A percentile compares a stretch with the other conserved stretches of the same genome.
These are phyloP conservation scores for Maconellicoccus hirsutus DNA, from an alignment of 1,140 invertebrate genomes.

Conservation along the genomic window DNA sequence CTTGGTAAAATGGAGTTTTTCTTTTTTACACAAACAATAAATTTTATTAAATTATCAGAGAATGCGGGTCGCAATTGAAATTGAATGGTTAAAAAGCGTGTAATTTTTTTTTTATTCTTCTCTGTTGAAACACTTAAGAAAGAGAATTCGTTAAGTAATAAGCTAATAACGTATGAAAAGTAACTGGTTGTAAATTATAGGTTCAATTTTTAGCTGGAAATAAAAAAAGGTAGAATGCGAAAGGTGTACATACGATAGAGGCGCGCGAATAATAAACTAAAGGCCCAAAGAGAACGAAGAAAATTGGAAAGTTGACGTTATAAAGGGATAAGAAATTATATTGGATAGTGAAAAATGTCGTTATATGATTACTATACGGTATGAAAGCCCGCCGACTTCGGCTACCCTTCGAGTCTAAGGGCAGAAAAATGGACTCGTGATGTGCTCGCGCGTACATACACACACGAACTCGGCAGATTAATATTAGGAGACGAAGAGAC, in stretches of 20 bases:
- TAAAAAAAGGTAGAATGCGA: too few species aligned
- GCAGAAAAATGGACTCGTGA: slow-evolving; percentile 3
- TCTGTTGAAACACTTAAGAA: too few species aligned
- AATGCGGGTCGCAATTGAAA: not conserved
- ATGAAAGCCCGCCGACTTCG: not conserved
- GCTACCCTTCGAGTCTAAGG: not conserved
- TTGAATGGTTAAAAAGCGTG: too few species aligned
- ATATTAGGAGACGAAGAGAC: not conserved
- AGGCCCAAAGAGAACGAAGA: not conserved
- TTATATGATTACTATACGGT: not conserved
- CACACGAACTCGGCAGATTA: not conserved
- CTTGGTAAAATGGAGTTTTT: not conserved
- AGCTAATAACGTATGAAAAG: not conserved
- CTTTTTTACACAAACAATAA: not conserved
- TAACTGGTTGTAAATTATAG: too few species aligned
- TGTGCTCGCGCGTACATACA: not conserved
- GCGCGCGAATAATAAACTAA: too few species aligned
- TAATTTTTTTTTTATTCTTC: too few species aligned
- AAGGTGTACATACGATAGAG: not conserved
- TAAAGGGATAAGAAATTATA: slow-evolving; percentile 9
- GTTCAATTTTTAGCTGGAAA: too few species aligned
- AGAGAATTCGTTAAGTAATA: too few species aligned
- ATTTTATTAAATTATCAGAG: not conserved
- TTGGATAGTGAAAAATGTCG: slow-evolving; percentile 3
- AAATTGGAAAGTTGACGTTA: slow-evolving; percentile 9